Evolutionary conservation across 2,888 invertebrate genomes (phyloP).

Genomic region (Myopa tessellatipennis): DNA sequence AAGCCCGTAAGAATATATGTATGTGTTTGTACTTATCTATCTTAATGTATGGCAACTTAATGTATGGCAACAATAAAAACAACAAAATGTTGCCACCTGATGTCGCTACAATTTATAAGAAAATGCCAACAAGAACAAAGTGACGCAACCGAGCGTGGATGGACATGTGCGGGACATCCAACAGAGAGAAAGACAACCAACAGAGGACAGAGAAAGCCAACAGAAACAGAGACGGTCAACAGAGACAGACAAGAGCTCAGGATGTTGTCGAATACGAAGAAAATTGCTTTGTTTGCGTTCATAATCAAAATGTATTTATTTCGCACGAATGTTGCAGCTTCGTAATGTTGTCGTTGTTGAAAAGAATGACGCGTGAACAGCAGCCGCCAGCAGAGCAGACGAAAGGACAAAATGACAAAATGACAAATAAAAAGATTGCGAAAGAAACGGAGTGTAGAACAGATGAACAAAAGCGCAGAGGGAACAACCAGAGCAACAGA

Average conservation of each 20-base stretch:
- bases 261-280: neutral
- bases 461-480: neutral
- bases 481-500: neutral
- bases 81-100: slow-evolving; percentile 22
- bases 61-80: neutral
- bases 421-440: too few species aligned
- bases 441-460: neutral
- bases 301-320: slow-evolving; percentile 33
- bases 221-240: neutral
- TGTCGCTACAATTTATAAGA: slow-evolving; percentile 28
- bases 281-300: slow-evolving; percentile 30
- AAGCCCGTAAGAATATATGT: neutral
- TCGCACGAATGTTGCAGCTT: slow-evolving; percentile 15
- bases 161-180: slow-evolving; percentile 19
- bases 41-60: neutral
- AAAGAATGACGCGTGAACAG: neutral
- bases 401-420: too few species aligned
- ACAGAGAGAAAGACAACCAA: neutral
- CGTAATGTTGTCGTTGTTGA: neutral
- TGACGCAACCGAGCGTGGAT: slow-evolving; percentile 22
- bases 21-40: neutral
- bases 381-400: too few species aligned
- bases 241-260: slow-evolving; percentile 6
- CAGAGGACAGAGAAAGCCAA: slow-evolving; percentile 8
- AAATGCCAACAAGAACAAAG: slow-evolving; percentile 10